phyloP scores from a whole-genome alignment of 1,140 invertebrate genomes.

The Mamestra configurata region DNA sequence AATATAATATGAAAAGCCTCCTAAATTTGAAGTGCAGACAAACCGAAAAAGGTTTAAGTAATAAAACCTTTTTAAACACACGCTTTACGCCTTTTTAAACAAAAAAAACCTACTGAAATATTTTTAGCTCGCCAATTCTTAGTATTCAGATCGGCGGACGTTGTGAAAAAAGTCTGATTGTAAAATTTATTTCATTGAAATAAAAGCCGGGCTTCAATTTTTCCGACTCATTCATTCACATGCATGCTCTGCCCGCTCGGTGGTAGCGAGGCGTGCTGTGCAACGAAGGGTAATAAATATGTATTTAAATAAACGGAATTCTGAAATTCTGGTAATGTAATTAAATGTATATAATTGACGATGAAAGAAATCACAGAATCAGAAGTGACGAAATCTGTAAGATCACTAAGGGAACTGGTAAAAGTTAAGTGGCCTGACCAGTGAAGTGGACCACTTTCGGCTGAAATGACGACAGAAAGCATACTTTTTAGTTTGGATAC shows the following conservation, averaged over 20 bases:
- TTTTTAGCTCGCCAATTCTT: neutral
- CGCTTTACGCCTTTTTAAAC: neutral
- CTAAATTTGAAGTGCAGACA: neutral
- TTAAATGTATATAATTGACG: no score
- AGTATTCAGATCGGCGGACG: neutral
- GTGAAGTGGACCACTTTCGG: no score
- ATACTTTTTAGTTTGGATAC: no score
- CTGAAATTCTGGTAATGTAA: no score
- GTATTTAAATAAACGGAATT: no score
- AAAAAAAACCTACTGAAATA: neutral
- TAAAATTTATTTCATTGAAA: constrained; percentile 8
- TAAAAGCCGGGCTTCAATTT: neutral
- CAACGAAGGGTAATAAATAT: constrained; percentile 13
- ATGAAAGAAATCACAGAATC: no score
- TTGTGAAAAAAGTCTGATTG: neutral
- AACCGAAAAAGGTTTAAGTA: neutral
- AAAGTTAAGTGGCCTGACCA: no score
- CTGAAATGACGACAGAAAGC: no score
- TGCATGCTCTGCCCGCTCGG: neutral
- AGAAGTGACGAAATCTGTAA: no score
- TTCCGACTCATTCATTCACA: constrained; percentile 31
- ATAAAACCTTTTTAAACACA: neutral
- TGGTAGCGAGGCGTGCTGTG: neutral
- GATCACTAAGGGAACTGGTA: no score
- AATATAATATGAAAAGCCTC: no score